These are phyloP conservation scores for Pterostichus madidus DNA, from an alignment of 2,888 invertebrate species.

Conservation along the genomic window DNA sequence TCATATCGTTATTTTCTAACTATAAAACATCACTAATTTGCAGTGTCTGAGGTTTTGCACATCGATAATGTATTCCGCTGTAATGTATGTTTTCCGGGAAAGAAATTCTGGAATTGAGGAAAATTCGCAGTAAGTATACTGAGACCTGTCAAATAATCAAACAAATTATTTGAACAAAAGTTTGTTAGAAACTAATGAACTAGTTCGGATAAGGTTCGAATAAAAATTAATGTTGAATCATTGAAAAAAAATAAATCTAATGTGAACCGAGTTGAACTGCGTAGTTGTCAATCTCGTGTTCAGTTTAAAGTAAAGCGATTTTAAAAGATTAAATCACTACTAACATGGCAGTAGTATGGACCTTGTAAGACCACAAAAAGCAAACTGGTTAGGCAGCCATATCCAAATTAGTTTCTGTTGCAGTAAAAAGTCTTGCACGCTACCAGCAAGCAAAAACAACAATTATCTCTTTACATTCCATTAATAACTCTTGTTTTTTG, in stretches of 20 bases:
- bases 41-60: too few species aligned
- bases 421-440: slow-evolving; percentile 28
- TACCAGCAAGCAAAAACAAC: slow-evolving; percentile 24
- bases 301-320: background rate
- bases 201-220: background rate
- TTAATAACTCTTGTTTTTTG: slow-evolving; percentile 19
- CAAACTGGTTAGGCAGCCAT: background rate
- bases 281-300: slow-evolving; percentile 15
- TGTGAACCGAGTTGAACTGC: slow-evolving; percentile 16
- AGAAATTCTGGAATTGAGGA: background rate
- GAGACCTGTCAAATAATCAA: slow-evolving; percentile 2
- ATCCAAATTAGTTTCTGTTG: slow-evolving; percentile 19
- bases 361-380: slow-evolving; percentile 21
- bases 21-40: too few species aligned
- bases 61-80: background rate
- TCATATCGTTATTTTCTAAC: too few species aligned
- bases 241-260: slow-evolving; percentile 12
- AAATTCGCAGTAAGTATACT: background rate
- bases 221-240: slow-evolving; percentile 3
- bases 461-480: slow-evolving; percentile 35
- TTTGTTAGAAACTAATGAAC: background rate
- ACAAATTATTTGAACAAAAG: background rate
- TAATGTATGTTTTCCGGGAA: background rate
- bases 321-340: background rate
- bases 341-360: background rate